Evolutionary conservation across 2,888 invertebrate species (phyloP), one percentile per base, ranked within the genome.

Genomic region (Calameuta idolon): DNA sequence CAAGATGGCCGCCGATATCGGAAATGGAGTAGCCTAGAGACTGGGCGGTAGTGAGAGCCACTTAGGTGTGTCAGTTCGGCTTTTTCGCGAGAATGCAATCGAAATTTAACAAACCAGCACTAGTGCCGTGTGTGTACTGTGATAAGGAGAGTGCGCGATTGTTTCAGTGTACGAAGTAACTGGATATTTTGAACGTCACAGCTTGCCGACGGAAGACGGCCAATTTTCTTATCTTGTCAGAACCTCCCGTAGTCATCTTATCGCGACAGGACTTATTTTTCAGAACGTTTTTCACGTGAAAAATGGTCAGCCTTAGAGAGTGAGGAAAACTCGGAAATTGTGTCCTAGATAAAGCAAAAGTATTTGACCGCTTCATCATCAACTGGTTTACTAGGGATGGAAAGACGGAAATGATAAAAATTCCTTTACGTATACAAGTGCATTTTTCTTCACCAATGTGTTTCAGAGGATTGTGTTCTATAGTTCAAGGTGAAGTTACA

Each of bases 1-100:
- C 95, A 95, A 95, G 94, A 95, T 95, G 95, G 95, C 95, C 94
- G 95, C 93, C 94, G 93, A 94, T 94, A 93, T 94, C 93, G 93
- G 93, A 93, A 93, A 93, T 92, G 93, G 93, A 93, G 91, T 92
- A 94, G 94, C 94, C 92, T 94, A 94, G 94, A 94, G 93, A 93
- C 93, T 93, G 94, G 94, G 93, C 93, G 93, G 94, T 94, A 94
- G 93, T 92, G 55, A 93, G 87, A 86, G 84, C 93, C 93, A 94
- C 94, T 94, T 95, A 95, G 95, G 95, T 95, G 95, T 95, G 95
- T 95, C 95, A 93, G 93, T 82, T 78, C 71, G 85, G 79, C 84
- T 77, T 83, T 77, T 73, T 79, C 77, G 83, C 80, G 83, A 83
- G 81, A 75, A 83, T 83, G 85, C 81, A 80, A 81, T 83, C 82